Conservation (phyloP, 2,888 invertebrate species). For the Apodemia duryi region DNA sequence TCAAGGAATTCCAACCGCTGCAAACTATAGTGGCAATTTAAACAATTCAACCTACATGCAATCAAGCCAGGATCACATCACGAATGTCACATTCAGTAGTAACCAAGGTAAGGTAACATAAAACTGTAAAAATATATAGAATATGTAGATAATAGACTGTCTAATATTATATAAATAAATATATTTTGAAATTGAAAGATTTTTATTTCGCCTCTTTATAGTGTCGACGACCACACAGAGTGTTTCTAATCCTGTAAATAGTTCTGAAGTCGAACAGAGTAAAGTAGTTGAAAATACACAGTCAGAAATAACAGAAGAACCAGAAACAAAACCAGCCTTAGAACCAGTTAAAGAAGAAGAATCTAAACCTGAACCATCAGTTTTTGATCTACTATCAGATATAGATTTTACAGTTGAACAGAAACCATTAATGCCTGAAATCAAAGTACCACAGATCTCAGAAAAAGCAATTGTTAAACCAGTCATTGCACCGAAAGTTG, state of each 20-base stretch:
- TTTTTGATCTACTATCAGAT: constrained; percentile 86
- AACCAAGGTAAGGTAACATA: constrained; percentile 60
- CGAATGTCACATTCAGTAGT: constrained; percentile 53
- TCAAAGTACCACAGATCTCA: constrained; percentile 72
- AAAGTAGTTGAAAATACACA: constrained; percentile 22
- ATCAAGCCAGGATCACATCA: constrained; percentile 48
- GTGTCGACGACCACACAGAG: constrained; percentile 58
- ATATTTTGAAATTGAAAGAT: constrained; percentile 40
- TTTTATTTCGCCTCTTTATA: constrained; percentile 59
- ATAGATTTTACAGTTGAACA: constrained; percentile 86
- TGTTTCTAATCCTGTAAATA: constrained; percentile 27
- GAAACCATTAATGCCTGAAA: constrained; percentile 82
- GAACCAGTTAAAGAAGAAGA: constrained; percentile 35
- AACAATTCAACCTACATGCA: constrained; percentile 67
- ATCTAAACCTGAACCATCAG: constrained; percentile 51
- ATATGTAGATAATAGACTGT: constrained; percentile 15
- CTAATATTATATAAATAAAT: constrained; percentile 43
- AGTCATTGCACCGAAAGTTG: constrained; percentile 40
- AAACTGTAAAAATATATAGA: neutral
- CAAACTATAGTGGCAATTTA: constrained; percentile 53
- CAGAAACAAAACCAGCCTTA: constrained; percentile 31
- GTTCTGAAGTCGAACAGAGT: constrained; percentile 30
- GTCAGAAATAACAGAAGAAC: constrained; percentile 30
- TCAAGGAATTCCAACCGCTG: constrained; percentile 41
- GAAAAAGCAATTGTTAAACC: constrained; percentile 66